phyloP scores from a whole-genome alignment of 2,797 vertebrate species.

The Gadopsis marmoratus region DNA sequence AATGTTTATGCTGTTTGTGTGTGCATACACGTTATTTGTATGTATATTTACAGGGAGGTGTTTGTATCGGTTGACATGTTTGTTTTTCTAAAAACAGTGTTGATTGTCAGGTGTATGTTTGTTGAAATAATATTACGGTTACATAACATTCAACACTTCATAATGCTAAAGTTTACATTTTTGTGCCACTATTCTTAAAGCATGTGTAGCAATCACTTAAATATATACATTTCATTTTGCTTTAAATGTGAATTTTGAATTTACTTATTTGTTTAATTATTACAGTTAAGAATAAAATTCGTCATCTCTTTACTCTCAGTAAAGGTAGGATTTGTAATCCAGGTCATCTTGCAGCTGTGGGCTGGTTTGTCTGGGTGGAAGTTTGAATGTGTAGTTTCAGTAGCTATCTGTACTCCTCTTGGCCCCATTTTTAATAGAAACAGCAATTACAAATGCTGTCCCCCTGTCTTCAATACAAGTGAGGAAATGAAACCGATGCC shows the following conservation, averaged over 20 bases:
- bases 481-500: slow-evolving; percentile 20
- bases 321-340: slow-evolving; percentile 8
- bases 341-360: slow-evolving; percentile 22
- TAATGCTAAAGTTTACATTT: neutral
- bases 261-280: neutral
- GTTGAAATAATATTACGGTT: neutral
- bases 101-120: neutral
- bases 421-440: slow-evolving; percentile 53
- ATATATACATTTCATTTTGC: neutral
- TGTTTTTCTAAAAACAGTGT: neutral
- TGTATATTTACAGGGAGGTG: neutral
- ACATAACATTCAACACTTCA: neutral
- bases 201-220: neutral
- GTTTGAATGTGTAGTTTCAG: slow-evolving; percentile 31
- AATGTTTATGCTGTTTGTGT: slow-evolving; percentile 18
- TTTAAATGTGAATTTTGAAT: neutral
- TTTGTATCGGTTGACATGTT: neutral
- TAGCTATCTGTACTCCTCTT: slow-evolving; percentile 54
- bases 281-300: neutral
- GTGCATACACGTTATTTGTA: slow-evolving; percentile 2
- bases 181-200: neutral
- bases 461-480: slow-evolving; percentile 2
- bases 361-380: slow-evolving; percentile 21
- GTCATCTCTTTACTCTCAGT: neutral
- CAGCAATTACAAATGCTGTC: slow-evolving; percentile 5